phyloP scores from a whole-genome alignment of 64 coral and sea anemone species.

The Montipora foliosa region DNA sequence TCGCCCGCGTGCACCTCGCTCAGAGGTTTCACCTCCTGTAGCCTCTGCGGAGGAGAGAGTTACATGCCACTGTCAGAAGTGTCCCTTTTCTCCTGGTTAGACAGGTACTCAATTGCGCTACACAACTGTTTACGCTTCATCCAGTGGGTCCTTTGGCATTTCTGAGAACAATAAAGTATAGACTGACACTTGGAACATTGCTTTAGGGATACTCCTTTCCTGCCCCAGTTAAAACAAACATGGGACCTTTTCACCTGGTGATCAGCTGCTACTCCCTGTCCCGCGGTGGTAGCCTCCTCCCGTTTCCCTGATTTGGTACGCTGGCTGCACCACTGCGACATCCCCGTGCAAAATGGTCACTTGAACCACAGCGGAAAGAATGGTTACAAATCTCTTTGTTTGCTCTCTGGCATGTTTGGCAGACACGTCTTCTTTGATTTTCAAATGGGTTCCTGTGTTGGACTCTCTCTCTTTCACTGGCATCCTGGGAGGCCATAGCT shows the following conservation, averaged over 20 bases:
- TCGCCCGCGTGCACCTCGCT: no score
- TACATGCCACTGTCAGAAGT: background rate
- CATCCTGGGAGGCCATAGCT: background rate
- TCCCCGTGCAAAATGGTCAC: no score
- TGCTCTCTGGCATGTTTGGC: slow-evolving; percentile 5
- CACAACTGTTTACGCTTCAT: background rate
- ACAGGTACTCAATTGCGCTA: slow-evolving; percentile 9
- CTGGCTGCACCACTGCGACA: background rate
- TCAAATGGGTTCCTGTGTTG: background rate
- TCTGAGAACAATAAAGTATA: slow-evolving; percentile 30
- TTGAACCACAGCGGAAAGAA: background rate
- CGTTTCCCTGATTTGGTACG: slow-evolving; percentile 35
- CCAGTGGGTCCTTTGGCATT: background rate
- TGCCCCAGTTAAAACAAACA: slow-evolving; percentile 48
- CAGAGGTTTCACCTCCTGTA: no score
- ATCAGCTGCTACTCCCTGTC: slow-evolving; percentile 67
- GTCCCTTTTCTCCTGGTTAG: background rate
- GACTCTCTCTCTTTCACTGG: background rate
- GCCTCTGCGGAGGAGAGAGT: background rate
- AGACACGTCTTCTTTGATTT: slow-evolving; percentile 12
- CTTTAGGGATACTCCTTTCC: slow-evolving; percentile 31
- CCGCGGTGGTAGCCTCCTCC: slow-evolving; percentile 60
- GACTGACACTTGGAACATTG: slow-evolving; percentile 13
- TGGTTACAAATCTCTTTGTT: slow-evolving; percentile 48
- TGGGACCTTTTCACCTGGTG: slow-evolving; percentile 12